Base-by-base conservation (phyloP, 2,888 invertebrate species). In the Byasa hedistus region DNA sequence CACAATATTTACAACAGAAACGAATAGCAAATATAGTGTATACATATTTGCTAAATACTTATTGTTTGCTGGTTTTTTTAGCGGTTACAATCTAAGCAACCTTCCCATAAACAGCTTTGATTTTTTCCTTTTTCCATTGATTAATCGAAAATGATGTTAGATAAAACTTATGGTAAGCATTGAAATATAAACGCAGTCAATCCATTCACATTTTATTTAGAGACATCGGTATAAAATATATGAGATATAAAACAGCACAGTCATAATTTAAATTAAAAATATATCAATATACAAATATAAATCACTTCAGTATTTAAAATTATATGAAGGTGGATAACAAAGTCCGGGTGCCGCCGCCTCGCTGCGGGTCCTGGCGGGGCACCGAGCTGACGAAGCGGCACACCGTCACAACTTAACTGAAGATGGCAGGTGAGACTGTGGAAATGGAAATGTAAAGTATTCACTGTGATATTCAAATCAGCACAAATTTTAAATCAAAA, bases 151-250 rank as follows among this genome's bases (percentile, higher is more conserved):
- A 7, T 32, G 10, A 32, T 10, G 32, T 32, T 32, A 32, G 7
- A 10, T 32, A 10, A 10, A 10, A 32, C 32, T 32, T 8, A 1
- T 7, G 7, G 32, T 8, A 32, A 8, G 10, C 32, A 5, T 0
- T 32, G 19, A 66, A 68, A 65, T 57, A 57, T 76, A 79, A 69
- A 66, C 69, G 54, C 51, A 1, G 36, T 60, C 21, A 51, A 78
- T 81, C 78, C 79, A 79, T 89, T 85, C 86, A 91, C 87, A 89
- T 88, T 91, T 91, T 91, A 89, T 89, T 91, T 83, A 90, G 90
- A 91, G 86, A 89, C 89, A 89, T 89, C 81, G 86, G 91, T 91
- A 91, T 90, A 91, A 91, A 91, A 91, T 91, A 91, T 91, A 91
- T 86, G 85, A 91, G 87, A 91, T 91, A 91, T 87, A 91, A 91